phyloP scores from a whole-genome alignment of 2,797 vertebrate species.

The Pteronotus mesoamericanus region DNA sequence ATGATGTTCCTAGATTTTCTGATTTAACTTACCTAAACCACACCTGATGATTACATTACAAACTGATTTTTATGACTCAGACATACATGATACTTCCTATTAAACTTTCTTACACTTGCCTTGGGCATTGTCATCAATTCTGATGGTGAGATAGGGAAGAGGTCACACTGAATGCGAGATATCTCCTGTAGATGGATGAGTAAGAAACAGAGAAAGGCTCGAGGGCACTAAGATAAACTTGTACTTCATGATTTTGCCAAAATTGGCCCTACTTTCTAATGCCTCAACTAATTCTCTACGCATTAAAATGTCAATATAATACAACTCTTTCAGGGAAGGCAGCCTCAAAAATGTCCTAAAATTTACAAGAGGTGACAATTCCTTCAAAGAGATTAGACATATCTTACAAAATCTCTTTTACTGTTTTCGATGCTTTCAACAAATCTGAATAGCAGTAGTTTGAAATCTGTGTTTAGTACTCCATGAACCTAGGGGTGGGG shows the following conservation, averaged over 20 bases:
- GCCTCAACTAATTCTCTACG: neutral
- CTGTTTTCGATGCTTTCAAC: neutral
- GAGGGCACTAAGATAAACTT: neutral
- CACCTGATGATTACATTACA: neutral
- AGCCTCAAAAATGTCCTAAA: neutral
- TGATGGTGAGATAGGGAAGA: neutral
- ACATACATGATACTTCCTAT: neutral
- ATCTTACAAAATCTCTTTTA: neutral
- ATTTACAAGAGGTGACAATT: neutral
- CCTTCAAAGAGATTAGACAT: neutral
- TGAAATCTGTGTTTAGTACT: neutral
- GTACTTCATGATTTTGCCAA: neutral
- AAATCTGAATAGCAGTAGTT: neutral
- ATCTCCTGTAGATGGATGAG: neutral
- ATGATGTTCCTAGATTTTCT: neutral
- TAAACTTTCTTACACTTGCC: neutral
- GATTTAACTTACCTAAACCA: neutral
- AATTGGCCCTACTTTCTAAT: slow-evolving; percentile 11
- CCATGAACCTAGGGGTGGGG: neutral
- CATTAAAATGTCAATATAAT: slow-evolving; percentile 12
- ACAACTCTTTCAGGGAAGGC: neutral
- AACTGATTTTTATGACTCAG: neutral
- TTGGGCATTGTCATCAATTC: neutral
- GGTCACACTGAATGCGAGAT: neutral
- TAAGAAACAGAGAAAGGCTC: neutral